Conservation (phyloP, 1,140 invertebrate genomes). For the Tribolium castaneum region DNA sequence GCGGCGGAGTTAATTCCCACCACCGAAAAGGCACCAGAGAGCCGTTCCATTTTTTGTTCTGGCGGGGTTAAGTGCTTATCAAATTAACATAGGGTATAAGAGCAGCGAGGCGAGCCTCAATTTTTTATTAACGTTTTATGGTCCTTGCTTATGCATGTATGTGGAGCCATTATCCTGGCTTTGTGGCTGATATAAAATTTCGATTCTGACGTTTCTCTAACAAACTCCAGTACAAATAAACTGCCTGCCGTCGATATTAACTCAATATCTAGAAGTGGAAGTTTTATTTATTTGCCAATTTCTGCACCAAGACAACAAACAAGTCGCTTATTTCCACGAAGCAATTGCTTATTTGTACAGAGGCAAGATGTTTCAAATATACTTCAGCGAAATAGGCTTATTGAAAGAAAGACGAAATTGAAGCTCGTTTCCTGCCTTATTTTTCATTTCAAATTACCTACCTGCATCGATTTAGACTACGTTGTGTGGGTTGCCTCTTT, state of each 20-base stretch:
- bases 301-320: constrained; percentile 5
- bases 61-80: neutral
- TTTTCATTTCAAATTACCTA: neutral
- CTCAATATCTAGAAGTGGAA: neutral
- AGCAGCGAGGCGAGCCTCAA: neutral
- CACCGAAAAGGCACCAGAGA: neutral
- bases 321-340: neutral
- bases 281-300: constrained; percentile 15
- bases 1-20: neutral
- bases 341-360: neutral
- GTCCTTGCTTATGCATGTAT: neutral
- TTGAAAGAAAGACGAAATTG: neutral
- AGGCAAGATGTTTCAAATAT: neutral
- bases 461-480: neutral
- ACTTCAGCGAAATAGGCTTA: neutral
- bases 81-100: constrained; percentile 4
- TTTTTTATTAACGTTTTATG: neutral
- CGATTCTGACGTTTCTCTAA: neutral
- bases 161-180: neutral
- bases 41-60: neutral
- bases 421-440: neutral
- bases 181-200: constrained; percentile 5
- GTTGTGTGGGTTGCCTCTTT: neutral
- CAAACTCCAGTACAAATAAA: neutral
- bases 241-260: neutral